These are phyloP conservation scores for Agapostemon virescens DNA, from an alignment of 2,888 invertebrate species.

Conservation along the genomic window DNA sequence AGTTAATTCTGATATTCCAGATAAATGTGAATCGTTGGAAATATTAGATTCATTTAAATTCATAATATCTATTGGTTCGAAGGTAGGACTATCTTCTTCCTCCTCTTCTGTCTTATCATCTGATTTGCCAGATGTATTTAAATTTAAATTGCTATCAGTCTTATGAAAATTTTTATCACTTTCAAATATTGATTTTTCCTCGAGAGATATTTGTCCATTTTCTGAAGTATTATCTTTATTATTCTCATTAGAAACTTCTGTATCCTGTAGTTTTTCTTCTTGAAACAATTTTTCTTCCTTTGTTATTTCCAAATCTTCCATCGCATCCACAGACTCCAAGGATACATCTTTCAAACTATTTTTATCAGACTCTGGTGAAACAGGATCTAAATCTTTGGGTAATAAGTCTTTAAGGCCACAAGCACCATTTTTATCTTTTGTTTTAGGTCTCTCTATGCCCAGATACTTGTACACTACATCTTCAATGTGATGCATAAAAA, in stretches of 20 bases:
- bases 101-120: slow-evolving; percentile 82
- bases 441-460: slow-evolving; percentile 88
- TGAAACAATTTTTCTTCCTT: slow-evolving; percentile 60
- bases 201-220: slow-evolving; percentile 82
- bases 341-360: slow-evolving; percentile 81
- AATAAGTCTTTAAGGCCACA: slow-evolving; percentile 83
- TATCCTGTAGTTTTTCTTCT: slow-evolving; percentile 31
- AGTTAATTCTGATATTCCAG: slow-evolving; percentile 83
- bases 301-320: slow-evolving; percentile 61
- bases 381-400: slow-evolving; percentile 90
- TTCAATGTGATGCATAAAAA: slow-evolving; percentile 94
- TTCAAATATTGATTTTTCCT: slow-evolving; percentile 62
- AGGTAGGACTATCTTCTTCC: slow-evolving; percentile 85
- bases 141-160: slow-evolving; percentile 59
- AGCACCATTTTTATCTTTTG: slow-evolving; percentile 74
- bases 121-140: slow-evolving; percentile 74
- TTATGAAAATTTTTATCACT: slow-evolving; percentile 50
- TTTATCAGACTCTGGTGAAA: slow-evolving; percentile 90
- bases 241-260: slow-evolving; percentile 45
- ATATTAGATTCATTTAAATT: slow-evolving; percentile 81
- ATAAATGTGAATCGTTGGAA: slow-evolving; percentile 83
- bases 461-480: slow-evolving; percentile 93
- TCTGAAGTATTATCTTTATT: slow-evolving; percentile 69
- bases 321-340: slow-evolving; percentile 74
- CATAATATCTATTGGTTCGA: slow-evolving; percentile 84